Conservation (phyloP, 2,888 invertebrate genomes). For the Rhopalosiphum nymphaeae region DNA sequence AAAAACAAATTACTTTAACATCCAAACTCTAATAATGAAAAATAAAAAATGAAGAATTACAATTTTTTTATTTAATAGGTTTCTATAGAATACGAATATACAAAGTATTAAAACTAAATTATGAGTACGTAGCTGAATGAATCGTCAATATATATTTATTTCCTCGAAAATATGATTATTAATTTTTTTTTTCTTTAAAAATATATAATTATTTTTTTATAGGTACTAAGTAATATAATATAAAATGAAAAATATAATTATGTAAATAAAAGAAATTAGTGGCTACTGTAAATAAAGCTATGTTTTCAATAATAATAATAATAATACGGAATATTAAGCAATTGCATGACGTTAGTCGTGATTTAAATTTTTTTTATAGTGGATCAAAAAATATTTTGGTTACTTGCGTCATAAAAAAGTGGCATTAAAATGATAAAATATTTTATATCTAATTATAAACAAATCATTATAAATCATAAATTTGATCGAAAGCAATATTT, state of each 20-base stretch:
- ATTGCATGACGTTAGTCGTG: neutral
- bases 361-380: neutral
- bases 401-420: neutral
- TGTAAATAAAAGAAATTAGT: neutral
- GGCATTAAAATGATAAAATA: neutral
- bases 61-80: neutral
- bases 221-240: neutral
- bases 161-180: neutral
- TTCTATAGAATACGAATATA: neutral
- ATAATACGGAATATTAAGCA: neutral
- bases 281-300: neutral
- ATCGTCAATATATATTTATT: neutral
- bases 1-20: neutral
- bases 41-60: neutral
- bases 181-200: neutral
- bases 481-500: neutral
- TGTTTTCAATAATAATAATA: neutral
- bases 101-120: neutral
- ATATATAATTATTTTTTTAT: neutral
- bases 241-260: neutral
- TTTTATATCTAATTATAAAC: neutral
- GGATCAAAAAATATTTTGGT: neutral
- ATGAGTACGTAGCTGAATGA: neutral
- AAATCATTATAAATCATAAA: neutral
- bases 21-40: neutral